These are phyloP conservation scores for Drosophila insularis DNA, from an alignment of 1,140 invertebrate species.

Conservation along the genomic window DNA sequence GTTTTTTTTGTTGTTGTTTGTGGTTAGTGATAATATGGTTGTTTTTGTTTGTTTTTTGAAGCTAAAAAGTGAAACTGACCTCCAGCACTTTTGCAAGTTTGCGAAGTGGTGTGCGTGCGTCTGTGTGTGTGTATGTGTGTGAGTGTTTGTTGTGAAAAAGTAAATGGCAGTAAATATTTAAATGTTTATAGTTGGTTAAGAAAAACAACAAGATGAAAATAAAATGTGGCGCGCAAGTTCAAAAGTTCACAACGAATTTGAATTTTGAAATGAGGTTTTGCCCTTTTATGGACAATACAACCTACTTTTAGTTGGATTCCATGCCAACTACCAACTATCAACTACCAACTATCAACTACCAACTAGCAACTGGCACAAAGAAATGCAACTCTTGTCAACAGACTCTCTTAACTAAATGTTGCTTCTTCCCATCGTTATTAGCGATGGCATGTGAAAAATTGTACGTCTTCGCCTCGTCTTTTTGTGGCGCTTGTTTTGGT, in stretches of 20 bases:
- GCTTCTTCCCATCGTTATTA: constrained; percentile 6
- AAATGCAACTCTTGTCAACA: background rate
- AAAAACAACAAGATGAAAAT: background rate
- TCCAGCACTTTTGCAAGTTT: background rate
- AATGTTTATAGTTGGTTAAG: constrained; percentile 6
- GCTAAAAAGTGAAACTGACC: constrained; percentile 63
- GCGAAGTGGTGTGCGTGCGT: background rate
- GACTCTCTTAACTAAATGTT: background rate
- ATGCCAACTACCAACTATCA: background rate
- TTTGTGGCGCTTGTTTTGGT: background rate
- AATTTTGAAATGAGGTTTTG: constrained; percentile 2
- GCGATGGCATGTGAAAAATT: constrained; percentile 3
- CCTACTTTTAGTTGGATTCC: background rate
- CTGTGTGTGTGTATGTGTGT: too few relatives aligned
- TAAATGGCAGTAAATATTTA: constrained; percentile 15
- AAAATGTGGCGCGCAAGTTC: constrained; percentile 45
- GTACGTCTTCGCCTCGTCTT: background rate
- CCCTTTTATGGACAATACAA: background rate
- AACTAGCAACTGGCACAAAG: background rate
- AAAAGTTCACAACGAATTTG: constrained; percentile 29
- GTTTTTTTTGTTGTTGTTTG: constrained; percentile 24
- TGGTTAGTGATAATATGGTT: constrained; percentile 14
- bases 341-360: background rate
- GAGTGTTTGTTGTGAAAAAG: constrained; percentile 4
- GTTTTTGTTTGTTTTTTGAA: constrained; percentile 4